Conservation (phyloP, 2,113 vertebrate genomes). For the Bagarius yarrelli region DNA sequence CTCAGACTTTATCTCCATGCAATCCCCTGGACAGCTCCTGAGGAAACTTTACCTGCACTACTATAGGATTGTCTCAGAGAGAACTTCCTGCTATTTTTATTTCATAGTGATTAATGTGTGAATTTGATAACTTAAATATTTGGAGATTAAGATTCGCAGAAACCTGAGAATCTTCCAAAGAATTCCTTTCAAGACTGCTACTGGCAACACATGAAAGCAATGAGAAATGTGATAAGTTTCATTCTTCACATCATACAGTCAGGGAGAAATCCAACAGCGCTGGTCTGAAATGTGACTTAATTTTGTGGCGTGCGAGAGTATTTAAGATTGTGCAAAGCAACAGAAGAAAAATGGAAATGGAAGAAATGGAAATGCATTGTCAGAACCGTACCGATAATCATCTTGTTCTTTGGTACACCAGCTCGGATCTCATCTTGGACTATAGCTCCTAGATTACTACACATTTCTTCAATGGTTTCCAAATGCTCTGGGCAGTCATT, state of each 20-base stretch:
- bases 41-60: constrained; percentile 54
- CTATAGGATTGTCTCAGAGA: constrained; percentile 43
- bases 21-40: constrained; percentile 43
- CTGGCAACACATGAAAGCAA: constrained; percentile 64
- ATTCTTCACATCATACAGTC: constrained; percentile 60
- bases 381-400: constrained; percentile 78
- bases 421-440: constrained; percentile 77
- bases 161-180: constrained; percentile 52
- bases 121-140: constrained; percentile 60
- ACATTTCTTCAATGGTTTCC: constrained; percentile 82
- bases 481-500: constrained; percentile 80
- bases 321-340: constrained; percentile 30
- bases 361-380: constrained; percentile 16
- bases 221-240: constrained; percentile 59
- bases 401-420: constrained; percentile 78
- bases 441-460: constrained; percentile 68
- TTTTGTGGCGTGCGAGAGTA: constrained; percentile 46
- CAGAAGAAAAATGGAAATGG: constrained; percentile 13
- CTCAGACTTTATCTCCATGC: constrained; percentile 18
- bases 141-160: constrained; percentile 54
- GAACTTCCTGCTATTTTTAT: constrained; percentile 50
- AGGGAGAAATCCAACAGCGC: constrained; percentile 53
- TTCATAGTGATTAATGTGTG: constrained; percentile 57
- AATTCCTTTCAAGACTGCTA: constrained; percentile 46
- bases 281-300: constrained; percentile 36